Evolutionary conservation across 2,797 vertebrate species (phyloP), one percentile per base, ranked within the genome.

Genomic region (Lacerta agilis): DNA sequence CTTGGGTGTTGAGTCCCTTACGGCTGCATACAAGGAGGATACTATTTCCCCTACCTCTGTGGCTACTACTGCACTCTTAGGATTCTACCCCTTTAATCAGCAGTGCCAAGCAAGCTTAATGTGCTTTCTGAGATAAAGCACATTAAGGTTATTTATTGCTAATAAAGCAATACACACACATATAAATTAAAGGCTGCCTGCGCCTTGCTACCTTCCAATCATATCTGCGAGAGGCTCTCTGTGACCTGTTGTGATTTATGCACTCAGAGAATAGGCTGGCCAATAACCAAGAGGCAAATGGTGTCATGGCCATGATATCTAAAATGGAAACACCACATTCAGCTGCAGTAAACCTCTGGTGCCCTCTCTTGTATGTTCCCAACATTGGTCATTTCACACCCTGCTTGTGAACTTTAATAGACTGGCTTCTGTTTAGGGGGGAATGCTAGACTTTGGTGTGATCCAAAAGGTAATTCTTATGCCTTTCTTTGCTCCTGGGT

Each of bases 191-290:
- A 9, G 1, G 15, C 55, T 73, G 43, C 18, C 29, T 85, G 76
- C 61, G 49, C 49, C 49, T 38, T 61, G 15, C 29, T 84, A 82
- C 27, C 27, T 25, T 88, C 88, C 69, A 86, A 11, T 38, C 73
- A 76, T 72, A 15, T 80, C 23, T 66, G 80, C 25, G 33, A 86
- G 75, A 87, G 69, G 66, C 55, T 83, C 66, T 83, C 55, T 67
- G 11, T 45, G 49, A 83, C 55, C 20, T 64, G 17, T 29, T 43
- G 49, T 87, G 89, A 87, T 87, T 90, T 90, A 87, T 87, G 41
- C 55, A 64, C 75, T 66, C 75, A 66, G 7, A 36, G 20, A 79
- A 73, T 45, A 84, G 83, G 55, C 38, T 88, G 36, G 78, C 77
- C 41, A 75, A 20, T 38, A 89, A 85, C 78, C 79, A 85, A 85